These are phyloP conservation scores for Brachionus sp. DNA, from an alignment of 1,140 invertebrate genomes.

Conservation along the genomic window DNA sequence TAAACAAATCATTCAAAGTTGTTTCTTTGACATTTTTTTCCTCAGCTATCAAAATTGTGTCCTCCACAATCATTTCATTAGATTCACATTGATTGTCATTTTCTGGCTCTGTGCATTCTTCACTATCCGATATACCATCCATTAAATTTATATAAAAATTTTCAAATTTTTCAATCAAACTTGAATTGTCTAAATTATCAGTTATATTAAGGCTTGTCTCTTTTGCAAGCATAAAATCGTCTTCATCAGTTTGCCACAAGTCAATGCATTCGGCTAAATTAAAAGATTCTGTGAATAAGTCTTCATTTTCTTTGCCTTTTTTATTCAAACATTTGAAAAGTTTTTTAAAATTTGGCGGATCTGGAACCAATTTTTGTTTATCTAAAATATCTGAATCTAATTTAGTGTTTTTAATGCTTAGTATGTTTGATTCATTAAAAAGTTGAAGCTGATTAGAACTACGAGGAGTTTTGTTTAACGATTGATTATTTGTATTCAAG, in stretches of 20 bases:
- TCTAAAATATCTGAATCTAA: not conserved
- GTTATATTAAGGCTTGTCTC: not conserved
- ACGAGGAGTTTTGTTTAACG: not conserved
- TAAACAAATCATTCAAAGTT: constrained; percentile 31
- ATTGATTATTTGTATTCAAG: not conserved
- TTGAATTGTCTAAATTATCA: not conserved
- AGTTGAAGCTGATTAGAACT: not conserved
- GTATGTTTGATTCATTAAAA: constrained; percentile 5
- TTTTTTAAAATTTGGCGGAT: constrained; percentile 26
- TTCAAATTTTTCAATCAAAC: constrained; percentile 2
- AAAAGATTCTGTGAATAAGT: not conserved
- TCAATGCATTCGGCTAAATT: constrained; percentile 8
- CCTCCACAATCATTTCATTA: not conserved
- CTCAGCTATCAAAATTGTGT: not conserved
- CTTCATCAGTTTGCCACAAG: constrained; percentile 11
- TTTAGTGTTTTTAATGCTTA: not conserved
- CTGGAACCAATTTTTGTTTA: constrained; percentile 4
- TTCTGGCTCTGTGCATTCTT: not conserved
- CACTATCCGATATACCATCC: not conserved
- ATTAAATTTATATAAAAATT: constrained; percentile 11
- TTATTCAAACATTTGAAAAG: constrained; percentile 27
- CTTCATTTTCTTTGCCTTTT: constrained; percentile 23
- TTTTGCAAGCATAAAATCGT: not conserved
- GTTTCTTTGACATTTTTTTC: not conserved
- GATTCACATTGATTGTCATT: not conserved